Percentiles rank a stretch among this genome's conserved stretches.
Conservation (phyloP, 2,888 invertebrate species). For the Lapara coniferarum region DNA sequence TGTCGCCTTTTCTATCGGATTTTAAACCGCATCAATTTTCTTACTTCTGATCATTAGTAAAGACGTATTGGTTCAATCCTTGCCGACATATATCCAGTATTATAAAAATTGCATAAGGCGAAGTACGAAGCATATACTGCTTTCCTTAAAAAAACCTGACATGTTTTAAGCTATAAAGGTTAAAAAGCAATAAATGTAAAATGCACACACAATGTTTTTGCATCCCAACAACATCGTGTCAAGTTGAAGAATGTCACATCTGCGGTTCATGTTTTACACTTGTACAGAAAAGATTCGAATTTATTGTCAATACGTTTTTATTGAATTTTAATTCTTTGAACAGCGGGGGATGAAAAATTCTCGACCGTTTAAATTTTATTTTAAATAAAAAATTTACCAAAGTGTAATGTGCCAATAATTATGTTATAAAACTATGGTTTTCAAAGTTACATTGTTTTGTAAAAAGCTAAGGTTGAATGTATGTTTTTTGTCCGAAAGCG, state of each 20-base stretch:
- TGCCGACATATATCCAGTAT: too few relatives aligned
- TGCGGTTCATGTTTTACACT: constrained; percentile 13
- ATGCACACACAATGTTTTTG: constrained; percentile 10
- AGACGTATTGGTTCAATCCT: too few relatives aligned
- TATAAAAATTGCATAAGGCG: too few relatives aligned
- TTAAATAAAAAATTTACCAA: not conserved
- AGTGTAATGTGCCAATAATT: not conserved
- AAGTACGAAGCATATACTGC: not conserved
- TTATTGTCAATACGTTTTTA: constrained; percentile 11
- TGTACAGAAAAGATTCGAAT: constrained; percentile 19
- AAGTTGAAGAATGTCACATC: constrained; percentile 19
- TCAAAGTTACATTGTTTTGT: too few relatives aligned
- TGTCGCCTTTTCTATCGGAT: too few relatives aligned
- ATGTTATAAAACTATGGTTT: too few relatives aligned
- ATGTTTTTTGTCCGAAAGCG: too few relatives aligned
- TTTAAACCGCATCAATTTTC: too few relatives aligned
- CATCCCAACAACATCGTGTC: not conserved
- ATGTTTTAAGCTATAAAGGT: constrained; percentile 1
- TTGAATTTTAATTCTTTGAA: constrained; percentile 15
- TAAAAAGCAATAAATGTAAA: constrained; percentile 19
- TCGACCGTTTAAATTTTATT: not conserved
- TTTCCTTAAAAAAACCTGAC: constrained; percentile 21
- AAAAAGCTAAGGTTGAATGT: too few relatives aligned
- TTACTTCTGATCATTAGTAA: too few relatives aligned
- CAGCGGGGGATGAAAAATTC: not conserved